Base-by-base conservation (phyloP, 2,888 invertebrate species). In the Lapara coniferarum region DNA sequence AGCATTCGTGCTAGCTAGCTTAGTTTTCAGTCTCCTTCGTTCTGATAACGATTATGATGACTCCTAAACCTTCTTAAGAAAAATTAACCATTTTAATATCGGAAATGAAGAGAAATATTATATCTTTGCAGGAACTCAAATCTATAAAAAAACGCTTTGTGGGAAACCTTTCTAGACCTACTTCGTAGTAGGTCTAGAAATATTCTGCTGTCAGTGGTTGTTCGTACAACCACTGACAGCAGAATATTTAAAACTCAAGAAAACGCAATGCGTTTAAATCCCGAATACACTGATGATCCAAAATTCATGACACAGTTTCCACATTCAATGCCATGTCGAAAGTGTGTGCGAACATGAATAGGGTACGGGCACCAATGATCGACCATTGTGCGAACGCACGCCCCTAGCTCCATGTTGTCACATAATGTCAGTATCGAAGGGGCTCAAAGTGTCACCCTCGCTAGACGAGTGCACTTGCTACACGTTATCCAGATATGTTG, bases 401-500 rank as follows among this genome's bases (percentile, higher is more conserved):
- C 87, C 91, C 91, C 87, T 79, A 76, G 81, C 78, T 79, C 77
- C 77, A 79, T 85, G 89, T 89, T 89, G 91, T 91, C 91, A 91
- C 91, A 91, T 90, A 90, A 92, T 91, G 91, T 89, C 90, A 90
- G 89, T 88, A 90, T 91, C 88, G 86, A 85, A 83, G 87, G 91
- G 93, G 92, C 90, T 89, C 88, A 89, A 89, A 88, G 89, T 90
- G 91, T 93, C 91, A 89, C 90, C 89, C 89, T 86, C 80, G 86
- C 81, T 83, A 86, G 86, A 89, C 86, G 83, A 90, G 89, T 89
- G 89, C 91, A 91, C 92, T 93, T 90, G 91, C 90, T 82, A 88
- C 89, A 87, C 82, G 89, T 86, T 89, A 89, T 87, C 85, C 88
- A 89, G 91, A 90, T 89, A 90, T 89, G 89, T 86, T 86, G 85